These are phyloP conservation scores for Cnemophilus loriae DNA, from an alignment of 2,113 vertebrate species.

Conservation along the genomic window DNA sequence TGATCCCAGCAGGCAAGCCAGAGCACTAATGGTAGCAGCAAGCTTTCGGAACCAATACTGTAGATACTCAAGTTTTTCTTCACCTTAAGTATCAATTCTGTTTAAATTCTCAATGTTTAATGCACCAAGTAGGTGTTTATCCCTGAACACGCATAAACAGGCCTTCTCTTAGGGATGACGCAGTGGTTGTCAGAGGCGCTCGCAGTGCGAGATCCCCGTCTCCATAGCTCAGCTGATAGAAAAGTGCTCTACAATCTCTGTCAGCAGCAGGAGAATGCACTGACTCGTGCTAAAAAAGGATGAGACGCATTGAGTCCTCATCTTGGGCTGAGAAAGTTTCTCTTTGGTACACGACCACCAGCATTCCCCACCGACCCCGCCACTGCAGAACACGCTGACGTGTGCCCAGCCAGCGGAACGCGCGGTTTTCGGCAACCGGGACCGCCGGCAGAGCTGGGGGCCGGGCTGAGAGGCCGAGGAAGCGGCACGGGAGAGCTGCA, in stretches of 20 bases:
- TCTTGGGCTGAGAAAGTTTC: neutral
- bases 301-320: rapidly evolving
- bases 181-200: neutral
- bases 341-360: rapidly evolving
- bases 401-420: neutral
- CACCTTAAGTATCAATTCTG: neutral
- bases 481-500: neutral
- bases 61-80: neutral
- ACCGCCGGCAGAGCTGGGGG: neutral
- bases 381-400: neutral
- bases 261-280: neutral
- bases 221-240: neutral
- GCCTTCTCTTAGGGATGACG: neutral
- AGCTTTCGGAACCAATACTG: neutral
- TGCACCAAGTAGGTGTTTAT: neutral
- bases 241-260: rapidly evolving
- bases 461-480: neutral
- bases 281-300: neutral
- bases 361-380: rapidly evolving
- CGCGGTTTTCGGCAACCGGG: neutral
- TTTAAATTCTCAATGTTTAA: neutral
- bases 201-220: neutral
- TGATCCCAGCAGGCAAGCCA: neutral
- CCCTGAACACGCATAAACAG: neutral
- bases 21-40: neutral